A percentile compares a stretch with the other conserved stretches of the same genome.
Evolutionary conservation across 2,888 invertebrate species (phyloP).

Genomic region (Frankliniella fusca): DNA sequence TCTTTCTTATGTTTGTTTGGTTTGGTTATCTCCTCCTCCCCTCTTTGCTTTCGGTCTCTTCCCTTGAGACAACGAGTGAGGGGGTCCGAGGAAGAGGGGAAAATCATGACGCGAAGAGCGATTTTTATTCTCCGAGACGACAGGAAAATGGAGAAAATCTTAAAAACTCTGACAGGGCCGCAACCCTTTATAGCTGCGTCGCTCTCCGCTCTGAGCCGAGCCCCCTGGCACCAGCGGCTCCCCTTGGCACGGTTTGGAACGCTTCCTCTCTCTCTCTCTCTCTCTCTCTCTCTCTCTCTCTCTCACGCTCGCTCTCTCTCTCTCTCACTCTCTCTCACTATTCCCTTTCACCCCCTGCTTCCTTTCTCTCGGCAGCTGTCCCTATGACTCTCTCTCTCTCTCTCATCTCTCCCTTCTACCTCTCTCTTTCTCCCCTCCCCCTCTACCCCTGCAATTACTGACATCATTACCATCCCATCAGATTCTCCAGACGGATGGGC

Average conservation of each 20-base stretch:
- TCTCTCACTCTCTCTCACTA: too few relatives aligned
- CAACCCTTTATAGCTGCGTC: not conserved
- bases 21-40: not conserved
- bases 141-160: constrained; percentile 1
- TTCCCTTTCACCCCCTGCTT: too few relatives aligned
- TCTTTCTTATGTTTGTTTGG: not conserved
- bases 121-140: not conserved
- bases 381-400: too few relatives aligned
- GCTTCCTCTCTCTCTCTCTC: too few relatives aligned
- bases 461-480: constrained; percentile 24
- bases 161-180: not conserved
- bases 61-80: not conserved
- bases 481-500: constrained; percentile 23
- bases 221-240: not conserved
- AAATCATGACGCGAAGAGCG: too few relatives aligned
- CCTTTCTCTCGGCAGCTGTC: too few relatives aligned
- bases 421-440: not conserved
- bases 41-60: not conserved
- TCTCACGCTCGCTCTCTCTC: too few relatives aligned
- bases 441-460: constrained; percentile 16
- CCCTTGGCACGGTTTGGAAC: not conserved
- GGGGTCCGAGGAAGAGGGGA: too few relatives aligned
- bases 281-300: too few relatives aligned
- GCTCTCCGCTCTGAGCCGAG: not conserved
- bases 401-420: too few relatives aligned